A percentile compares a stretch with the other conserved stretches of the same genome.
phyloP scores from a whole-genome alignment of 1,140 invertebrate genomes.

The Trichonephila clavata region DNA sequence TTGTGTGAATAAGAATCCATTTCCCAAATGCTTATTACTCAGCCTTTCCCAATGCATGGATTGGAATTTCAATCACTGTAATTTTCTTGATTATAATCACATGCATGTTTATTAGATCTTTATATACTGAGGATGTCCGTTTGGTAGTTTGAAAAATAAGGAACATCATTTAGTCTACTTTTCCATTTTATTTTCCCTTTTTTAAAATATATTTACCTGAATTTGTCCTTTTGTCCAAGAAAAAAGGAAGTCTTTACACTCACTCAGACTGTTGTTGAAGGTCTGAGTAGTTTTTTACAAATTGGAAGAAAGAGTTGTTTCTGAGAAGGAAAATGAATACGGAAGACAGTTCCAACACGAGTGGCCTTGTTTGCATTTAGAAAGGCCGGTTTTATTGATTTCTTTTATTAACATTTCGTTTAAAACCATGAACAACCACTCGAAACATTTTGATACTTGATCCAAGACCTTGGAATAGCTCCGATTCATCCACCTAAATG shows the following conservation, averaged over 20 bases:
- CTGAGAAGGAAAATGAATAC: not conserved
- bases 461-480: constrained; percentile 20
- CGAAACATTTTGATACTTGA: not conserved
- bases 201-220: not conserved
- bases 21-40: too few relatives aligned
- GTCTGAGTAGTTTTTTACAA: not conserved
- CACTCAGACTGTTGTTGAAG: not conserved
- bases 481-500: not conserved
- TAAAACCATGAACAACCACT: not conserved
- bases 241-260: too few relatives aligned
- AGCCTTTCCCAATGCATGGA: too few relatives aligned
- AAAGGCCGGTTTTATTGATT: constrained; percentile 26
- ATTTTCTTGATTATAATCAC: too few relatives aligned
- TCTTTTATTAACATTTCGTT: constrained; percentile 1
- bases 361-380: not conserved
- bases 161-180: too few relatives aligned
- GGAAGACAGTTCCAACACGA: constrained; percentile 31
- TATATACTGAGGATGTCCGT: too few relatives aligned
- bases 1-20: too few relatives aligned
- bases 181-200: too few relatives aligned
- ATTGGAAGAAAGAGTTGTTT: not conserved
- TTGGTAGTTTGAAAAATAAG: too few relatives aligned
- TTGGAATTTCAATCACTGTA: too few relatives aligned
- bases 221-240: not conserved
- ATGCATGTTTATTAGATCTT: too few relatives aligned